Percentiles rank a stretch among this genome's conserved stretches.
phyloP scores from a whole-genome alignment of 2,113 vertebrate genomes.

The Peucedramus taeniatus region DNA sequence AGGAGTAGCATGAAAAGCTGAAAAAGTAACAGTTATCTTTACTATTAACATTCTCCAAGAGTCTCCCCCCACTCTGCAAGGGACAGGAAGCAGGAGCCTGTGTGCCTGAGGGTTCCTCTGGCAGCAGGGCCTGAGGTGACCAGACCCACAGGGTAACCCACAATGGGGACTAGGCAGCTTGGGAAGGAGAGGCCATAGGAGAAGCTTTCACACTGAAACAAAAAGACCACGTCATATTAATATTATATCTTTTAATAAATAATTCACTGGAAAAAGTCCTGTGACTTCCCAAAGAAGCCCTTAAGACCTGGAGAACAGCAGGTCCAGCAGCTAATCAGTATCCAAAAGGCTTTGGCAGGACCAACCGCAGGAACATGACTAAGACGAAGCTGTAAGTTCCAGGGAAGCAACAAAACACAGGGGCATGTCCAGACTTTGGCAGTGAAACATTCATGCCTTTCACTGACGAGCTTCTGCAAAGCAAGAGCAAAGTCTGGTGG shows the following conservation, averaged over 20 bases:
- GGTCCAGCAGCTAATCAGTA: neutral
- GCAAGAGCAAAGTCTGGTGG: neutral
- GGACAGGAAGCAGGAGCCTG: neutral
- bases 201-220: constrained; percentile 29
- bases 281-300: constrained; percentile 25
- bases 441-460: constrained; percentile 28
- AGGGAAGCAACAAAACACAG: constrained; percentile 18
- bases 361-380: neutral
- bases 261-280: constrained; percentile 33
- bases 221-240: neutral
- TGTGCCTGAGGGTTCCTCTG: neutral
- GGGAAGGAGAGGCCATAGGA: neutral
- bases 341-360: constrained; percentile 12
- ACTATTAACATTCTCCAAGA: neutral
- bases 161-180: fast-evolving
- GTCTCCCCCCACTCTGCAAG: neutral
- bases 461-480: constrained; percentile 42
- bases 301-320: neutral
- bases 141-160: neutral
- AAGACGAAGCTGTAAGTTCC: constrained; percentile 34
- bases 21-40: constrained; percentile 41
- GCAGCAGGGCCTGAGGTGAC: fast-evolving
- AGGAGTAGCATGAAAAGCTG: constrained; percentile 96
- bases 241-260: constrained; percentile 37
- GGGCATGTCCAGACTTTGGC: constrained; percentile 14